A percentile compares a stretch with the other conserved stretches of the same genome.
These are phyloP conservation scores for Phoenicopterus ruber DNA, from an alignment of 2,113 vertebrate genomes.

Conservation along the genomic window DNA sequence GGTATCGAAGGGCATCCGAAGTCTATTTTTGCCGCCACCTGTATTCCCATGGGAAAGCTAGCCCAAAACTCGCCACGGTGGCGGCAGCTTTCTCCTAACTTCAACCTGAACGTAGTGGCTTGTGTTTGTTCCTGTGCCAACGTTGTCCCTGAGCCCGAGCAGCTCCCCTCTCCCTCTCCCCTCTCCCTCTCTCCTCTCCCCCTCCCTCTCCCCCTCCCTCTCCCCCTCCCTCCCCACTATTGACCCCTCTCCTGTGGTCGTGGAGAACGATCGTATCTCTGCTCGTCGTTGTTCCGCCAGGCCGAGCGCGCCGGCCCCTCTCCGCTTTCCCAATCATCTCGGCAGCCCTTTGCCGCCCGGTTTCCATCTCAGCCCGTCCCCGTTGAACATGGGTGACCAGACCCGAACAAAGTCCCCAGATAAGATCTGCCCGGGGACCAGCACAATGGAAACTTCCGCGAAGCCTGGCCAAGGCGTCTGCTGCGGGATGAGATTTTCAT, in stretches of 20 bases:
- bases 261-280: not conserved
- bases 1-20: not conserved
- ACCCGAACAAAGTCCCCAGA: not conserved
- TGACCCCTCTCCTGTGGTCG: not conserved
- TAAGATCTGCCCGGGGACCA: not conserved
- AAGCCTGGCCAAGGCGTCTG: not conserved
- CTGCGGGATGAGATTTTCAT: not conserved
- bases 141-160: not conserved
- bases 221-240: not conserved
- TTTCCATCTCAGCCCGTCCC: accelerated
- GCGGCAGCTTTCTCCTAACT: not conserved
- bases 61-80: not conserved
- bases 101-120: not conserved
- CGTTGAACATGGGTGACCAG: not conserved
- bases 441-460: constrained; percentile 44
- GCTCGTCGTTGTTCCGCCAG: not conserved
- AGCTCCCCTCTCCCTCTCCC: no score
- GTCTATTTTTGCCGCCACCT: not conserved
- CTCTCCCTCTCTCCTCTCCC: no score
- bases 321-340: accelerated
- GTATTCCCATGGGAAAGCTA: not conserved
- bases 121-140: not conserved
- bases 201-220: not conserved
- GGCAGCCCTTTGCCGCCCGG: not conserved
- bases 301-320: accelerated